These are phyloP conservation scores for Eonycteris spelaea DNA, from an alignment of 2,113 vertebrate genomes.

Conservation along the genomic window DNA sequence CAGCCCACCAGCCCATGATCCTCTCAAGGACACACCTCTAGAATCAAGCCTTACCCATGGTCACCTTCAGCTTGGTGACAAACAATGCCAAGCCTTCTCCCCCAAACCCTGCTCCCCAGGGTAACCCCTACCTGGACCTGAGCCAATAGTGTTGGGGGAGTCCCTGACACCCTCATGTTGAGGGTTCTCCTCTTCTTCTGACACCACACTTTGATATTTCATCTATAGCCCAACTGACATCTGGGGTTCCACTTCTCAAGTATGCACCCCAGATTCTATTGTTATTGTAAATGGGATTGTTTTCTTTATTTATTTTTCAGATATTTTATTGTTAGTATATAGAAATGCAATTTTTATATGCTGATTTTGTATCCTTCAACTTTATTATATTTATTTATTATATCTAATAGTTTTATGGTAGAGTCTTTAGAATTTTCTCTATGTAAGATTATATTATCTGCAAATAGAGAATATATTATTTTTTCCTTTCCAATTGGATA, in stretches of 20 bases:
- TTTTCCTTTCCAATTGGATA: neutral
- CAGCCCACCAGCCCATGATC: neutral
- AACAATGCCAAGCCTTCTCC: neutral
- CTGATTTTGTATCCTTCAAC: neutral
- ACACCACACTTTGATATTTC: neutral
- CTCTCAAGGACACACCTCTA: neutral
- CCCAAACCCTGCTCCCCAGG: neutral
- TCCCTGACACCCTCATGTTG: neutral
- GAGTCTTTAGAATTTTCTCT: neutral
- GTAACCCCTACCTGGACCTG: neutral
- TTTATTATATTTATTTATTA: neutral
- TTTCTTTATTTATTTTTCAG: neutral
- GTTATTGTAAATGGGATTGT: neutral
- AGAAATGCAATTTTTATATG: neutral
- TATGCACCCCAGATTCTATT: neutral
- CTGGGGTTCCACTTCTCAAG: neutral
- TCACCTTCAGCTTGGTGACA: neutral
- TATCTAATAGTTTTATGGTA: neutral
- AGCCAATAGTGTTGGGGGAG: neutral
- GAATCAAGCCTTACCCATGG: neutral
- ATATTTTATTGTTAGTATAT: neutral
- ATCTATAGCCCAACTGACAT: neutral
- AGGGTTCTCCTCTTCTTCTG: neutral
- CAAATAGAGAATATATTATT: neutral
- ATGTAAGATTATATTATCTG: neutral